Base-by-base conservation (phyloP, 1,140 invertebrate genomes). In the Colletes gigas region DNA sequence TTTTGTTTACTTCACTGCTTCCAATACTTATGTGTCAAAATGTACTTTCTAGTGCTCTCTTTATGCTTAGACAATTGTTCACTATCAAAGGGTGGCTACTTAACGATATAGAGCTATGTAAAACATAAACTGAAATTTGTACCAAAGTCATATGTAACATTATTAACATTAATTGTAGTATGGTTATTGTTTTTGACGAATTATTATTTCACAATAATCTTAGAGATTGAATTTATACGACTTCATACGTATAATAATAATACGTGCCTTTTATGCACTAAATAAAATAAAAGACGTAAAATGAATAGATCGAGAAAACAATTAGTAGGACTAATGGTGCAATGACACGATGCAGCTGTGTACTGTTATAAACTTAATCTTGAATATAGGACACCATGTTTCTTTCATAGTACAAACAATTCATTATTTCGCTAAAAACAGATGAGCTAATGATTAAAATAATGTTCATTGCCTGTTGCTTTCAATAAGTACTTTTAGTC, bases 111-210 rank as follows among this genome's bases (percentile, higher is more conserved):
- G 50, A 78, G 39, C 60, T 77, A 86, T 41, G 65, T 86, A 79
- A 52, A 62, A 14, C 55, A 19, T 83, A 74, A 72, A 78, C 52
- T 63, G 76, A 69, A 76, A 72, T 73, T 44, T 73, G 65, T 76
- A 87, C 85, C 78, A 87, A 86, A 86, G 84, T 78, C 72, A n/a
- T 54, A 55, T 63, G 59, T 83, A 73, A 70, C 60, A 72, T 39
- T 73, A 65, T 83, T 74, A 83, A 41, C 17, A 39, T 19, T 63
- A 78, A 41, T 44, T 50, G 41, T 62, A 78, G 67, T 83, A 83
- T 52, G 65, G 77, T 52, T 79, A 63, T 85, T 77, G 60, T 63
- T 83, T 80, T 41, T 19, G 70, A 59, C 60, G 54, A 15, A 19
- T 19, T 21, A 52, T 83, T 72, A 55, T 54, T 19, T 75, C 17